Conservation (phyloP, 2,113 vertebrate genomes). For the Callaeas wilsoni region DNA sequence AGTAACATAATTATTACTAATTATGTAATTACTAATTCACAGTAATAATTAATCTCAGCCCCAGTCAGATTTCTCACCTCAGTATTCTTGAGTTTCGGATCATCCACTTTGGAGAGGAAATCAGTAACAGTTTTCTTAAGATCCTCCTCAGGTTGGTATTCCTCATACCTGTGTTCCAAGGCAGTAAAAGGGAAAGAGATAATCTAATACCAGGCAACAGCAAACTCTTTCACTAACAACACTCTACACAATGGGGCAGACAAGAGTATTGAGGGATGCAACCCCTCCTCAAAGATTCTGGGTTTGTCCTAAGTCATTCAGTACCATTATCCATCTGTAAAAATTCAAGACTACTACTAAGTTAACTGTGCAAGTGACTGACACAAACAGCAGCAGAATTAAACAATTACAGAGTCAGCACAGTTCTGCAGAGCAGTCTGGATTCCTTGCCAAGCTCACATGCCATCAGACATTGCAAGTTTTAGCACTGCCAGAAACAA, state of each 20-base stretch:
- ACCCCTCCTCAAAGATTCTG: not conserved
- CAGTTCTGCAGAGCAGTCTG: not conserved
- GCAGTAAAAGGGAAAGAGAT: not conserved
- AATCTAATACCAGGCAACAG: not conserved
- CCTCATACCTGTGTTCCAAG: constrained; percentile 80
- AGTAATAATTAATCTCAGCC: not conserved
- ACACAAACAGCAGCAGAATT: not conserved
- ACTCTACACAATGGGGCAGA: not conserved
- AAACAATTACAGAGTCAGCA: not conserved
- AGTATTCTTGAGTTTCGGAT: constrained; percentile 92
- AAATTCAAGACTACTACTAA: not conserved
- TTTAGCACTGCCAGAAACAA: not conserved
- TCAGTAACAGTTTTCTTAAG: constrained; percentile 88
- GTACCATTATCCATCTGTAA: not conserved
- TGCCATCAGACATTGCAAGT: not conserved
- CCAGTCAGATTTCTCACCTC: constrained; percentile 77
- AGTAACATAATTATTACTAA: not conserved
- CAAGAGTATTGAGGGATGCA: not conserved
- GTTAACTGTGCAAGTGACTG: not conserved
- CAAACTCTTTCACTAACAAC: not conserved
- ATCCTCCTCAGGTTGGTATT: constrained; percentile 89
- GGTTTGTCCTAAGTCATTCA: not conserved
- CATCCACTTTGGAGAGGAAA: constrained; percentile 92
- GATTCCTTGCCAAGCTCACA: not conserved
- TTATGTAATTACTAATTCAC: not conserved